Evolutionary conservation across 2,797 vertebrate species (phyloP).

Genomic region (Streptopelia turtur): DNA sequence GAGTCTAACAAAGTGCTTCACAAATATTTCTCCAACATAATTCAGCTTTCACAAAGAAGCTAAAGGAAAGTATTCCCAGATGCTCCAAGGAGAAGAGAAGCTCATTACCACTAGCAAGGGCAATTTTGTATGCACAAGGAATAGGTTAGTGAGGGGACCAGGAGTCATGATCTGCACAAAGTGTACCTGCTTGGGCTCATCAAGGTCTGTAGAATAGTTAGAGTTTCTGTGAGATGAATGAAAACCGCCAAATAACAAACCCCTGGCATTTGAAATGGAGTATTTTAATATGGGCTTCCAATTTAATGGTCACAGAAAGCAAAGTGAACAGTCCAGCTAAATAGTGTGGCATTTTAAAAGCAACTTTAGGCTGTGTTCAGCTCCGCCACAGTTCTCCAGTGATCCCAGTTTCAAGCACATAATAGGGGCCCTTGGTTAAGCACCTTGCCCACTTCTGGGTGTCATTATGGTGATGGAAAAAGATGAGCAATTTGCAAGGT

Average conservation of each 20-base stretch:
- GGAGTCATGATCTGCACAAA: neutral
- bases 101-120: neutral
- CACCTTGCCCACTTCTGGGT: neutral
- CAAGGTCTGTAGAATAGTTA: neutral
- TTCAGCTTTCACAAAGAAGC: conserved; percentile 7
- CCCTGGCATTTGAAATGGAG: neutral
- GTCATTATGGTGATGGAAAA: neutral
- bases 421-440: neutral
- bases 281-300: neutral
- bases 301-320: neutral
- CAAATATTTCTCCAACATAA: neutral
- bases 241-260: neutral
- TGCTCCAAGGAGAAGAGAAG: neutral
- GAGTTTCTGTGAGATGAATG: neutral
- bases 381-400: neutral
- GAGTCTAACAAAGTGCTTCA: neutral
- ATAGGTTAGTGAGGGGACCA: neutral
- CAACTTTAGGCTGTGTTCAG: neutral
- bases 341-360: conserved; percentile 12
- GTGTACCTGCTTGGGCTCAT: neutral
- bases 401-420: neutral
- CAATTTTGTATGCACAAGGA: neutral
- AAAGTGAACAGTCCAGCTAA: neutral
- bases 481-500: neutral
- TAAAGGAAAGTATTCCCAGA: neutral